These are phyloP conservation scores for Cephalopachus bancanus DNA, from an alignment of 2,797 vertebrate genomes.

Conservation along the genomic window DNA sequence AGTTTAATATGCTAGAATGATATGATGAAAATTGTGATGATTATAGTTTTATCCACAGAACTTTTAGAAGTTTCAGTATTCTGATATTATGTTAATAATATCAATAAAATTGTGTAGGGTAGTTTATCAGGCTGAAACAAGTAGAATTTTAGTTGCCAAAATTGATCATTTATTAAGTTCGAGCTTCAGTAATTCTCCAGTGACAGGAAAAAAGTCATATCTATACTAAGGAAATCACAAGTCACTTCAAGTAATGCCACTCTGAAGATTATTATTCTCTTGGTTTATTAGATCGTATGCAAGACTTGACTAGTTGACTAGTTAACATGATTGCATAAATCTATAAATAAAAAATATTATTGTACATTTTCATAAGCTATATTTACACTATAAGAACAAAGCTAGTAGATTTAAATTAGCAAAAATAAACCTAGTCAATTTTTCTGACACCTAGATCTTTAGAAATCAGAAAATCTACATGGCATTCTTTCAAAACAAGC, in stretches of 20 bases:
- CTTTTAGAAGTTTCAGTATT: not conserved
- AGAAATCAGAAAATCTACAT: constrained; percentile 34
- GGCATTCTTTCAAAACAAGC: not conserved
- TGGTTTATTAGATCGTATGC: not conserved
- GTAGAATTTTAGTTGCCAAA: constrained; percentile 56
- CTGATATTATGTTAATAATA: not conserved
- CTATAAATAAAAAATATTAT: not conserved
- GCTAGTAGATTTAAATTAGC: not conserved
- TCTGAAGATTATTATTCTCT: not conserved
- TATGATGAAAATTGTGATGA: not conserved
- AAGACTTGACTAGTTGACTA: not conserved
- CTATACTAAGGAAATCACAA: not conserved
- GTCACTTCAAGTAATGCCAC: not conserved
- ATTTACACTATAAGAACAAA: not conserved
- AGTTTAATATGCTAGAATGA: not conserved
- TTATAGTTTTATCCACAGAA: not conserved
- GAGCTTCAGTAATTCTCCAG: not conserved
- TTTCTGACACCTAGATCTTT: not conserved
- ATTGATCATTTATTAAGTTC: constrained; percentile 41
- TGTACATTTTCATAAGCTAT: not conserved
- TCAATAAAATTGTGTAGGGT: not conserved
- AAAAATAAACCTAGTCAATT: constrained; percentile 13
- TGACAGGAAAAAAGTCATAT: not conserved
- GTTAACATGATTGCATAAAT: not conserved
- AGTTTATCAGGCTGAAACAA: not conserved